These are phyloP conservation scores for Piprites chloris DNA, from an alignment of 2,113 vertebrate species.

Conservation along the genomic window DNA sequence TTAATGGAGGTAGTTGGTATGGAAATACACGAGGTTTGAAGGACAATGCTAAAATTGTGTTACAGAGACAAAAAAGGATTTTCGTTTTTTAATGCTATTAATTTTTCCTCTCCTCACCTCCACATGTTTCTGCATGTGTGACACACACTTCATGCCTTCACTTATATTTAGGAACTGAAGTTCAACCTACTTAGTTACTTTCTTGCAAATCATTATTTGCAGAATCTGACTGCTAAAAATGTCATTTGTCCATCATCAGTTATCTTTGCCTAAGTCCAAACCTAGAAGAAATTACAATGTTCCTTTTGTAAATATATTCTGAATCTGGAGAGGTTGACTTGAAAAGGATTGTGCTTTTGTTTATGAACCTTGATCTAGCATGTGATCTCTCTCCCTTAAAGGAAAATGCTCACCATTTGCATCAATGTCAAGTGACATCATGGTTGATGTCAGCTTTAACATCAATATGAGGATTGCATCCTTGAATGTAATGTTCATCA, in stretches of 20 bases:
- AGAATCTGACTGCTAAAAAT: not conserved
- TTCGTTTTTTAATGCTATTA: not conserved
- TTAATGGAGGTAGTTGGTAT: not conserved
- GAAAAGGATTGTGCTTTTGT: not conserved
- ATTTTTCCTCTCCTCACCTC: not conserved
- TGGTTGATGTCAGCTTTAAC: not conserved
- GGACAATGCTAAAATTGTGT: not conserved
- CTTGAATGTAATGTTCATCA: not conserved
- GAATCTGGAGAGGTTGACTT: not conserved
- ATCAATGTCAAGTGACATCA: not conserved
- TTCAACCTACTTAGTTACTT: not conserved
- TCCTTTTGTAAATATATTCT: not conserved
- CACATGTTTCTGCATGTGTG: not conserved
- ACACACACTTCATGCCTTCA: not conserved
- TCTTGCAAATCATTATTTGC: not conserved
- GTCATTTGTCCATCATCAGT: not conserved
- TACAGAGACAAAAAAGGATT: not conserved
- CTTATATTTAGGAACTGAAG: not conserved
- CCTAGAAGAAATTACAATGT: not conserved
- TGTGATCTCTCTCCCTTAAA: not conserved
- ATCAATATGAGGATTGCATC: not conserved
- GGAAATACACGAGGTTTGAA: not conserved
- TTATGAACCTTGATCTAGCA: not conserved
- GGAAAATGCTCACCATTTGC: not conserved
- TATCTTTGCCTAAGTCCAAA: not conserved